Percentiles rank a stretch among this genome's conserved stretches.
Evolutionary conservation across 2,113 vertebrate species (phyloP).

Genomic region (Anoplopoma fimbria): DNA sequence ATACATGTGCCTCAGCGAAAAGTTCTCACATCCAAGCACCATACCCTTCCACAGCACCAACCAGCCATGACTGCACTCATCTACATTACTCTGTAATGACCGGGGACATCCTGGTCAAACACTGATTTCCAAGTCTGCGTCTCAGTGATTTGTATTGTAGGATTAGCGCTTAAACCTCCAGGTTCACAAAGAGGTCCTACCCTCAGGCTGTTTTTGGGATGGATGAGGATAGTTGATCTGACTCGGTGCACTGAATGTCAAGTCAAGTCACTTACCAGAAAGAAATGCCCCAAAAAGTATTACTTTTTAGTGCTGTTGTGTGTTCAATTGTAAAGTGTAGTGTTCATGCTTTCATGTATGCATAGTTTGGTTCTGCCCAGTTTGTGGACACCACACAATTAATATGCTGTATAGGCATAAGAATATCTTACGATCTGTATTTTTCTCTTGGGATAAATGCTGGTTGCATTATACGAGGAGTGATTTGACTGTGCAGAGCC

Average conservation of each 20-base stretch:
- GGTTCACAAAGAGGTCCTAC: slow-evolving; percentile 33
- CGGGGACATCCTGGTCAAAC: slow-evolving; percentile 42
- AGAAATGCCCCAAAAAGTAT: background rate
- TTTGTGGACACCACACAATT: background rate
- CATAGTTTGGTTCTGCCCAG: background rate
- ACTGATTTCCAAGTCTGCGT: slow-evolving; percentile 36
- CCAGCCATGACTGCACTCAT: slow-evolving; percentile 23
- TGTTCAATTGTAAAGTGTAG: background rate
- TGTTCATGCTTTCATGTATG: background rate
- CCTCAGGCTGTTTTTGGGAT: slow-evolving; percentile 69
- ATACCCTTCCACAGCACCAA: slow-evolving; percentile 15
- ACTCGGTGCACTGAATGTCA: slow-evolving; percentile 43
- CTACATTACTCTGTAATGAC: slow-evolving; percentile 40
- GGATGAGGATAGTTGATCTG: slow-evolving; percentile 57
- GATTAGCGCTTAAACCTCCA: slow-evolving; percentile 56
- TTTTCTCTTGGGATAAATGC: background rate
- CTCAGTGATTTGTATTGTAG: slow-evolving; percentile 38
- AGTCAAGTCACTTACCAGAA: slow-evolving; percentile 1
- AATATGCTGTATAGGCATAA: background rate
- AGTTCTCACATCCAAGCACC: slow-evolving; percentile 7
- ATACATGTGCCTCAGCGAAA: background rate
- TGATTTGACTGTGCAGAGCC: slow-evolving; percentile 34
- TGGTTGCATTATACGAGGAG: background rate
- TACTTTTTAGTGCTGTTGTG: background rate
- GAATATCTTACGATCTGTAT: slow-evolving; percentile 12